A percentile compares a stretch with the other conserved stretches of the same genome.
phyloP scores from a whole-genome alignment of 2,113 vertebrate genomes.

The Speoplatyrhinus poulsoni region DNA sequence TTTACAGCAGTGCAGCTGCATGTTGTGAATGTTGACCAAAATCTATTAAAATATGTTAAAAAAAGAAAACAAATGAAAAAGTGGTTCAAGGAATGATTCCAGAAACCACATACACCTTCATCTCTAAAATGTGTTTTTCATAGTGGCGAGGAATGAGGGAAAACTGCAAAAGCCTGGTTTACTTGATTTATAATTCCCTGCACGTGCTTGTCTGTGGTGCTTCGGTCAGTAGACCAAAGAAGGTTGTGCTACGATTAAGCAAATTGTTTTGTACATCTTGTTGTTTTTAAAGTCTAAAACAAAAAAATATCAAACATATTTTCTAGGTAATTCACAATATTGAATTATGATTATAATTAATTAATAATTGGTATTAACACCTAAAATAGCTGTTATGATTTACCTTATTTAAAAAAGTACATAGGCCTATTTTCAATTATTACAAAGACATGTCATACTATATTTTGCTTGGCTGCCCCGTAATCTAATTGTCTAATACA shows the following conservation, averaged over 20 bases:
- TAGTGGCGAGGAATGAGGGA: constrained; percentile 20
- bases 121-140: constrained; percentile 43
- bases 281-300: constrained; percentile 8
- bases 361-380: neutral
- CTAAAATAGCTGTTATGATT: neutral
- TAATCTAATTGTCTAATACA: too few relatives aligned
- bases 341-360: too few relatives aligned
- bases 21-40: constrained; percentile 68
- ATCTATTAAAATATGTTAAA: constrained; percentile 61
- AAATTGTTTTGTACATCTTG: neutral
- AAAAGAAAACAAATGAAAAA: constrained; percentile 65
- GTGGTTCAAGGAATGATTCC: constrained; percentile 22
- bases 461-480: too few relatives aligned
- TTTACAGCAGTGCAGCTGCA: constrained; percentile 72
- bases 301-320: neutral
- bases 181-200: constrained; percentile 14
- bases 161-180: constrained; percentile 31
- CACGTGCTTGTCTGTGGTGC: constrained; percentile 12
- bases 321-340: neutral
- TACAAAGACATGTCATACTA: too few relatives aligned
- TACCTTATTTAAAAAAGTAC: too few relatives aligned
- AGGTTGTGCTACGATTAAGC: too few relatives aligned
- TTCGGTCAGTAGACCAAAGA: neutral
- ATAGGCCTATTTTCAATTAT: too few relatives aligned
- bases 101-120: constrained; percentile 51